A percentile compares a stretch with the other conserved stretches of the same genome.
These are phyloP conservation scores for Seira ritae DNA, from an alignment of 2,888 invertebrate genomes.

Conservation along the genomic window DNA sequence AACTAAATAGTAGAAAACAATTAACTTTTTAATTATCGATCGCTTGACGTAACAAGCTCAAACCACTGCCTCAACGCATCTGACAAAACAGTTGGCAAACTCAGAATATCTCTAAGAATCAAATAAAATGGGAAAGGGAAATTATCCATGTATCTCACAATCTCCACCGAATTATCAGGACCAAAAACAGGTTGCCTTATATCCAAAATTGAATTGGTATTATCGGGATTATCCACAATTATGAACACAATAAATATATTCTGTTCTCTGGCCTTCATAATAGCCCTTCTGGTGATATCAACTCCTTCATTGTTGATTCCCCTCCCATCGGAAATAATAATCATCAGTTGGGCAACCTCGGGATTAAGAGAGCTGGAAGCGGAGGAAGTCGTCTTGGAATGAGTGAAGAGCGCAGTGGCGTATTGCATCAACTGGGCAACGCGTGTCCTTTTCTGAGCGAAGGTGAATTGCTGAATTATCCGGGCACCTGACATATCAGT, in stretches of 20 bases:
- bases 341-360: constrained; percentile 87
- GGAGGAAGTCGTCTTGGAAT: constrained; percentile 49
- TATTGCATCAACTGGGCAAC: constrained; percentile 89
- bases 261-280: constrained; percentile 86
- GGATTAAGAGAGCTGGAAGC: constrained; percentile 66
- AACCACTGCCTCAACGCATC: constrained; percentile 99
- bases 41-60: constrained; percentile 86
- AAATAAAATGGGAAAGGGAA: constrained; percentile 99
- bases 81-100: constrained; percentile 92
- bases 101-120: constrained; percentile 91
- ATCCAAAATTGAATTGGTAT: constrained; percentile 94
- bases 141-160: constrained; percentile 91
- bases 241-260: constrained; percentile 96
- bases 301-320: constrained; percentile 91
- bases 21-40: constrained; percentile 2
- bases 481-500: constrained; percentile 89
- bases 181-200: constrained; percentile 87
- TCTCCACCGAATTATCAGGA: constrained; percentile 79
- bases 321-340: constrained; percentile 96
- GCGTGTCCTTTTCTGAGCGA: constrained; percentile 92
- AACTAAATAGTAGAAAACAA: not conserved
- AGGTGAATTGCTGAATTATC: constrained; percentile 85
- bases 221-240: constrained; percentile 94
- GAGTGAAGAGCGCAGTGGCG: constrained; percentile 82
- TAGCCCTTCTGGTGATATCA: constrained; percentile 85